These are phyloP conservation scores for Odocoileus virginianus DNA, from an alignment of 2,113 vertebrate genomes.

Conservation along the genomic window DNA sequence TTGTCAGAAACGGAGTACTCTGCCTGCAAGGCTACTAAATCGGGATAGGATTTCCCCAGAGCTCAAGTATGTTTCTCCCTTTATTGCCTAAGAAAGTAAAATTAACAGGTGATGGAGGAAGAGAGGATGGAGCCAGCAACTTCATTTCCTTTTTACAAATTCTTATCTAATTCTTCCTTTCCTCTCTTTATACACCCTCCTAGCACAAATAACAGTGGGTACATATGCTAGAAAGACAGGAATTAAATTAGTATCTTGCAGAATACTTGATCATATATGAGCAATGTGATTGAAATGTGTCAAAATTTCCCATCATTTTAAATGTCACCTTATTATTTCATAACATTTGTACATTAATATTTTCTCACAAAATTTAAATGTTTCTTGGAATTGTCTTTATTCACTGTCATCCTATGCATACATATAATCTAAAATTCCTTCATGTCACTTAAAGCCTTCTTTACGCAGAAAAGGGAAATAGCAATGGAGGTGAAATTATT, in stretches of 20 bases:
- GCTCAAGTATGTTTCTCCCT: not conserved
- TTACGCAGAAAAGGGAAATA: conserved; percentile 12
- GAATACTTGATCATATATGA: not conserved
- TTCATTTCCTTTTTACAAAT: not conserved
- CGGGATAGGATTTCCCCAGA: not conserved
- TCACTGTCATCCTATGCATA: not conserved
- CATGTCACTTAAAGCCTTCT: not conserved
- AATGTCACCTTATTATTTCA: not conserved
- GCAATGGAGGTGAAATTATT: not conserved
- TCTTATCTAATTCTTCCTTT: not conserved
- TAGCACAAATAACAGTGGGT: not conserved
- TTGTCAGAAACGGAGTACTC: not conserved
- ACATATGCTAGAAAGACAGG: not conserved
- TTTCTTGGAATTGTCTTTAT: not conserved
- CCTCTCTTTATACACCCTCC: not conserved
- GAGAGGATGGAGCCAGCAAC: not conserved
- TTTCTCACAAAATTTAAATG: not conserved
- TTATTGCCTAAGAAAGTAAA: not conserved
- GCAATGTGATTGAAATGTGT: not conserved
- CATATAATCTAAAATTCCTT: not conserved
- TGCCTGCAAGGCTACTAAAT: not conserved
- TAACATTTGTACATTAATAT: not conserved
- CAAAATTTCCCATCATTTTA: not conserved
- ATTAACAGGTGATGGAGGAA: not conserved
- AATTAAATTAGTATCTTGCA: not conserved